A percentile compares a stretch with the other conserved stretches of the same genome.
Evolutionary conservation across 2,797 vertebrate species (phyloP).

Genomic region (Adrianichthys oophorus): DNA sequence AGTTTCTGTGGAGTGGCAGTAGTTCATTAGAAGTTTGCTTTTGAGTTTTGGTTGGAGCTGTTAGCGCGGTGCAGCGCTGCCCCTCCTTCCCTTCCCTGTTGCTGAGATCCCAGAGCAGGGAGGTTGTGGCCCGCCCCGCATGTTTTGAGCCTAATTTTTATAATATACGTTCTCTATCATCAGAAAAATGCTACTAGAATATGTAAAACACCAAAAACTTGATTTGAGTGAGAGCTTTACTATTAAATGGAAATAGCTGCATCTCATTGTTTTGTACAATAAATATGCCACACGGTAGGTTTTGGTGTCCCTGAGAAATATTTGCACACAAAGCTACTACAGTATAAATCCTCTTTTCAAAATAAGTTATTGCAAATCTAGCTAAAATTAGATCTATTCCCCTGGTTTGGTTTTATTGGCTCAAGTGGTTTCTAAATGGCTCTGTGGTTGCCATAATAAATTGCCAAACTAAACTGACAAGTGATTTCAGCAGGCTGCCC

Average conservation of each 20-base stretch:
- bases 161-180: no score
- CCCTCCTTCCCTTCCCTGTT: no score
- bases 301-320: conserved; percentile 19
- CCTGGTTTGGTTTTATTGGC: conserved; percentile 6
- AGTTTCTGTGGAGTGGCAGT: no score
- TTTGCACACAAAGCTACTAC: not conserved
- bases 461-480: conserved; percentile 19
- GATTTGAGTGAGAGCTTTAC: no score
- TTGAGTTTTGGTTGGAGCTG: no score
- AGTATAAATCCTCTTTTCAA: not conserved
- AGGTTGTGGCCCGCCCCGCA: no score
- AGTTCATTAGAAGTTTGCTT: no score
- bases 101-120: no score
- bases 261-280: conserved; percentile 20
- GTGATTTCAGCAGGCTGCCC: conserved; percentile 43
- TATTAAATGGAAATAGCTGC: not conserved
- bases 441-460: conserved; percentile 12
- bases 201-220: no score
- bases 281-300: conserved; percentile 29
- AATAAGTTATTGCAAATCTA: conserved; percentile 2
- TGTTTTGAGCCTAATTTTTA: no score
- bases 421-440: conserved; percentile 14
- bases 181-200: no score
- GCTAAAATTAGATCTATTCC: conserved; percentile 34
- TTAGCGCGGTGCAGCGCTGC: no score